These are phyloP conservation scores for Abrostola tripartita DNA, from an alignment of 2,888 invertebrate genomes.

Conservation along the genomic window DNA sequence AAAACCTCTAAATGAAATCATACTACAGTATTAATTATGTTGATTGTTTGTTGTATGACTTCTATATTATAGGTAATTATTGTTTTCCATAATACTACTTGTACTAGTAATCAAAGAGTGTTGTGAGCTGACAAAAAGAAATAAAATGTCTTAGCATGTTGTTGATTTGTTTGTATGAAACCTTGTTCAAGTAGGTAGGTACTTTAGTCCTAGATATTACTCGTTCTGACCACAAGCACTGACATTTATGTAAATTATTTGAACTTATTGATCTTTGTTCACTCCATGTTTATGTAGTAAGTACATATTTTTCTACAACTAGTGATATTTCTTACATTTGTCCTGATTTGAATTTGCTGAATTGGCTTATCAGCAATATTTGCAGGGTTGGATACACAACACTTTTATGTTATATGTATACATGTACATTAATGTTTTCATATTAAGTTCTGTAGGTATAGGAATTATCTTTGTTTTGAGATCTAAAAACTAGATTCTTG, in stretches of 20 bases:
- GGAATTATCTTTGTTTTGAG: too few species aligned
- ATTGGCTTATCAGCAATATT: too few species aligned
- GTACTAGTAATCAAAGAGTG: too few species aligned
- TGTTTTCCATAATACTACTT: neutral
- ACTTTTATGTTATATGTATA: too few species aligned
- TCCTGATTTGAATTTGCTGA: too few species aligned
- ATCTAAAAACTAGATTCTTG: too few species aligned
- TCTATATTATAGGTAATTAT: neutral
- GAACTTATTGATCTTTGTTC: neutral
- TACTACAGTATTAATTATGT: neutral
- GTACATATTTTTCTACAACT: too few species aligned
- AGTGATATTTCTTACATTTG: too few species aligned
- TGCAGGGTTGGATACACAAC: too few species aligned
- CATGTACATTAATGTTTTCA: too few species aligned
- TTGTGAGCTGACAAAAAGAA: neutral
- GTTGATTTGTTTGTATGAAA: neutral
- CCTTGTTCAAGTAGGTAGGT: neutral
- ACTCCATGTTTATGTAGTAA: neutral
- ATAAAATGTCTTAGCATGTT: neutral
- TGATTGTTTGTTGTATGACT: neutral
- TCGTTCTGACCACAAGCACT: constrained; percentile 1
- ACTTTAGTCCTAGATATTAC: neutral
- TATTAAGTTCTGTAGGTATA: too few species aligned
- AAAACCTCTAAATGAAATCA: neutral
- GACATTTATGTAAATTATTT: neutral